phyloP scores from a whole-genome alignment of 2,888 invertebrate genomes.

The Oscheius sp. region DNA sequence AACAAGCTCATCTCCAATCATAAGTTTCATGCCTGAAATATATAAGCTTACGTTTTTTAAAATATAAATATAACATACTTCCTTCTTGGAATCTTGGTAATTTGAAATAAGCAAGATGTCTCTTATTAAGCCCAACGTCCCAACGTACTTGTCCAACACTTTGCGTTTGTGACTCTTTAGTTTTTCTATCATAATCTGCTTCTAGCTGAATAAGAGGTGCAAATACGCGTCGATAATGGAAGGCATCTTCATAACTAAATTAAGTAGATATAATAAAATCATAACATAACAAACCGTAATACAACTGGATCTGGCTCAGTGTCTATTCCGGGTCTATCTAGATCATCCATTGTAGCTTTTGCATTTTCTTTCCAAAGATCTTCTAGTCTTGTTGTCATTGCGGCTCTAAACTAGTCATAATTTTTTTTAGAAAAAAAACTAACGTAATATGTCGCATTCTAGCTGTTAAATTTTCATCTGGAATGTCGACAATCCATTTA shows the following conservation, averaged over 20 bases:
- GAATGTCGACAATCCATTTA: slow-evolving; percentile 96
- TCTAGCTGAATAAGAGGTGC: slow-evolving; percentile 94
- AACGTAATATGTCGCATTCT: slow-evolving; percentile 90
- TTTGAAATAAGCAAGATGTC: slow-evolving; percentile 95
- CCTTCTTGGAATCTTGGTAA: slow-evolving; percentile 93
- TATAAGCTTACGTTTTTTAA: too few relatives aligned
- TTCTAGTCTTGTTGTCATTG: slow-evolving; percentile 96
- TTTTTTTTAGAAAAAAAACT: neutral
- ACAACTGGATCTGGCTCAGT: slow-evolving; percentile 93
- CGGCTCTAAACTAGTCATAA: slow-evolving; percentile 44
- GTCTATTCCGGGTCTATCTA: slow-evolving; percentile 96
- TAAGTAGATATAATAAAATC: neutral
- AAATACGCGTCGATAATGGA: slow-evolving; percentile 98
- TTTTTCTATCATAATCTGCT: slow-evolving; percentile 95
- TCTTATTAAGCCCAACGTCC: slow-evolving; percentile 98
- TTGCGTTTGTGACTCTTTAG: slow-evolving; percentile 88
- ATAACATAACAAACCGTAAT: slow-evolving; percentile 69
- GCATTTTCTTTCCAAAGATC: slow-evolving; percentile 99
- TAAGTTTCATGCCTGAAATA: slow-evolving; percentile 90
- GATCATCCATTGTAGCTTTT: slow-evolving; percentile 95
- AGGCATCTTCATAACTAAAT: slow-evolving; percentile 88
- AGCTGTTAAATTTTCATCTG: slow-evolving; percentile 92
- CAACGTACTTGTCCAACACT: slow-evolving; percentile 97
- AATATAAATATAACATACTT: slow-evolving; percentile 58
- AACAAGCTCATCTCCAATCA: slow-evolving; percentile 97